Conservation (phyloP, 2,797 vertebrate species). For the Ibycter americanus region DNA sequence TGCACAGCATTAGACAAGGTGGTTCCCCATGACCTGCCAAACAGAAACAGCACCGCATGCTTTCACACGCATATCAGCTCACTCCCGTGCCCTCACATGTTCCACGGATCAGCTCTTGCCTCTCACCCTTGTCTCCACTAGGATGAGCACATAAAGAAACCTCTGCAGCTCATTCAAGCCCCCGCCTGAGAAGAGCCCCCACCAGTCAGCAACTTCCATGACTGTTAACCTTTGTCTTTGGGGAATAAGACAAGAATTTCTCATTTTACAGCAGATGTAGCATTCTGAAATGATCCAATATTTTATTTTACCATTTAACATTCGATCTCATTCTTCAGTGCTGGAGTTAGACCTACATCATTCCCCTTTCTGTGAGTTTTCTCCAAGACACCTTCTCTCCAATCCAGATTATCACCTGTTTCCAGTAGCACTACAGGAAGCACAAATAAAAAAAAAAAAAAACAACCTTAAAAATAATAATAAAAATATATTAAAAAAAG, state of each 20-base stretch:
- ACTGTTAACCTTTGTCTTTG: background rate
- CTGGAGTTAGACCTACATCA: background rate
- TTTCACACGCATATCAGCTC: background rate
- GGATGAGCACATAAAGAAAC: background rate
- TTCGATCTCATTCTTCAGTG: background rate
- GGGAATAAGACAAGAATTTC: background rate
- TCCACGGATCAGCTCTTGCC: background rate
- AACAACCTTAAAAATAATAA: background rate
- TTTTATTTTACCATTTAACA: background rate
- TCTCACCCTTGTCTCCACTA: background rate
- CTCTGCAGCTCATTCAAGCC: background rate
- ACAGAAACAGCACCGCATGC: background rate
- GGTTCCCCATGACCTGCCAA: background rate
- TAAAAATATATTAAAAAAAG: background rate
- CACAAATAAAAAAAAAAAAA: background rate
- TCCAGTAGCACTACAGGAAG: background rate
- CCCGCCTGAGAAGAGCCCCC: background rate
- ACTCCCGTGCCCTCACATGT: accelerated
- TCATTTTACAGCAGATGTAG: background rate
- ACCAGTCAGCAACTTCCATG: background rate
- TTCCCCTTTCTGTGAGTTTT: background rate
- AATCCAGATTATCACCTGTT: background rate
- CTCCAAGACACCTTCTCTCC: background rate
- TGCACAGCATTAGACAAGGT: background rate
- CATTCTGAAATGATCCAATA: background rate